Evolutionary conservation across 1,140 invertebrate species (phyloP).

Genomic region (Lordiphosa clarofinis): DNA sequence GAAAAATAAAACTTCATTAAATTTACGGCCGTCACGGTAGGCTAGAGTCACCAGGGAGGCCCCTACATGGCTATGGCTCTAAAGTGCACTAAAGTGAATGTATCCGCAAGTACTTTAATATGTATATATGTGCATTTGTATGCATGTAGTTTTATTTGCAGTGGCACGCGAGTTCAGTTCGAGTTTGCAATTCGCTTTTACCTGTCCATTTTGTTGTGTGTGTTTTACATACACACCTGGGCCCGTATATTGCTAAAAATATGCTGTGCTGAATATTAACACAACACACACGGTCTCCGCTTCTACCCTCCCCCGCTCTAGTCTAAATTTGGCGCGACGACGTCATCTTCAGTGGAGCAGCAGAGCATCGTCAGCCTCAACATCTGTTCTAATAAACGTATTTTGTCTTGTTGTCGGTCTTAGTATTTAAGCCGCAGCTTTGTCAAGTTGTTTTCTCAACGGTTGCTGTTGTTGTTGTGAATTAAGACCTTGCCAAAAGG

Average conservation of each 20-base stretch:
- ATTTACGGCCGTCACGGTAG: conserved; percentile 6
- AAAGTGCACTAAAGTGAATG: conserved; percentile 19
- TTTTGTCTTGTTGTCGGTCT: conserved; percentile 5
- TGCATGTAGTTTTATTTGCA: conserved; percentile 5
- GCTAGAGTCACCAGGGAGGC: background rate
- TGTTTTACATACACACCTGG: conserved; percentile 16
- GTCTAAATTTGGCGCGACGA: conserved; percentile 56
- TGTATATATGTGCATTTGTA: background rate
- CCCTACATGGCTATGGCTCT: conserved; percentile 8
- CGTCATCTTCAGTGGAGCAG: conserved; percentile 43
- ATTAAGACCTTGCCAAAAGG: background rate
- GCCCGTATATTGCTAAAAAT: conserved; percentile 31
- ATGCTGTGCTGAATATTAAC: conserved; percentile 11
- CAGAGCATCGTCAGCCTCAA: conserved; percentile 23
- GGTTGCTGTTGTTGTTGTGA: background rate
- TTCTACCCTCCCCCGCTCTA: conserved; percentile 14
- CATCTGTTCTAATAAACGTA: conserved; percentile 48
- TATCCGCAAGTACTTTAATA: background rate
- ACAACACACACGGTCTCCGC: conserved; percentile 2
- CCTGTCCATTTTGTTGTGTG: background rate
- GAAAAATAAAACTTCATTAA: conserved; percentile 21
- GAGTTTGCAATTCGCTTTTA: conserved; percentile 8
- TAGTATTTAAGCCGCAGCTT: too few species aligned
- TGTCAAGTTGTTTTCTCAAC: conserved; percentile 7
- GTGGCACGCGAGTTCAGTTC: conserved; percentile 8